Conservation (phyloP, 1,140 invertebrate genomes). For the Sinonovacula constricta region DNA sequence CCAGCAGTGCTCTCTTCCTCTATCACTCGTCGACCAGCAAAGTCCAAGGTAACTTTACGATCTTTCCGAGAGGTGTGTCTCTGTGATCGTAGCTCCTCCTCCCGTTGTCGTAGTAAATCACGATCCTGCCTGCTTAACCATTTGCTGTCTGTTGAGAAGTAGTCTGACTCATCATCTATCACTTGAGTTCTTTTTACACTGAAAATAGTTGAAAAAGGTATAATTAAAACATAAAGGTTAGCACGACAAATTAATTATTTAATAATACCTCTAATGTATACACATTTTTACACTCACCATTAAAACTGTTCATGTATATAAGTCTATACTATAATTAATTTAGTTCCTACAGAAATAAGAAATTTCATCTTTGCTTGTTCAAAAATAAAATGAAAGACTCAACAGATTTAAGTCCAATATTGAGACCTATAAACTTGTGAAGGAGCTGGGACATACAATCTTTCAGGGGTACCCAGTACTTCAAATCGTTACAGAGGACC, state of each 20-base stretch:
- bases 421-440: too few relatives aligned
- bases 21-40: conserved; percentile 84
- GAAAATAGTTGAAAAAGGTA: conserved; percentile 48
- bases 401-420: too few relatives aligned
- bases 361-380: too few relatives aligned
- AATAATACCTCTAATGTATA: neutral
- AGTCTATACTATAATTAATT: neutral
- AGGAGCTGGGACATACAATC: too few relatives aligned
- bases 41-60: conserved; percentile 87
- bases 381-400: too few relatives aligned
- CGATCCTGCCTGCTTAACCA: conserved; percentile 89
- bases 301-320: neutral
- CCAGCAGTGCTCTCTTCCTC: conserved; percentile 75
- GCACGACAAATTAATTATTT: too few relatives aligned
- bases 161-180: conserved; percentile 97
- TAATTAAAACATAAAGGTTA: too few relatives aligned
- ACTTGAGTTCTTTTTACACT: conserved; percentile 92
- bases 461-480: too few relatives aligned
- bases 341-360: neutral
- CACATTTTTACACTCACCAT: neutral
- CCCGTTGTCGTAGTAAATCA: conserved; percentile 84
- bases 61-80: conserved; percentile 87
- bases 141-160: conserved; percentile 88
- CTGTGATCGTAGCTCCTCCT: conserved; percentile 84
- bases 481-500: too few relatives aligned